phyloP scores from a whole-genome alignment of 1,140 invertebrate genomes.

The Diploscapter pachys region DNA sequence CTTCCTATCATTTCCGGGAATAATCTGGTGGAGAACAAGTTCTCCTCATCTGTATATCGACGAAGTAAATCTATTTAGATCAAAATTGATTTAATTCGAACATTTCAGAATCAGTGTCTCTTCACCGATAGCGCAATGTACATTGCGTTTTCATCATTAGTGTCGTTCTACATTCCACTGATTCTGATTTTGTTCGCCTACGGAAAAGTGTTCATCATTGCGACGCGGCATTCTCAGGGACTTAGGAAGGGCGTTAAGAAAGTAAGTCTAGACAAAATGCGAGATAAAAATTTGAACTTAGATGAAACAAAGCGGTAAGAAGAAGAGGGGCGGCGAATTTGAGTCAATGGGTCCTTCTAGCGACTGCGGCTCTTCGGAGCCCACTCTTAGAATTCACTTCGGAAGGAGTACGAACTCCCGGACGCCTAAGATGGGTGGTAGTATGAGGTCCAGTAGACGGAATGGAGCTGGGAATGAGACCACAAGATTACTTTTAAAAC shows the following conservation, averaged over 20 bases:
- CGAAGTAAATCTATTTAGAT: conserved; percentile 24
- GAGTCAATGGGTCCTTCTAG: conserved; percentile 19
- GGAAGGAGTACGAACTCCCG: conserved; percentile 40
- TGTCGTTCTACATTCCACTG: conserved; percentile 58
- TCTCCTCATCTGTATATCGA: conserved; percentile 56
- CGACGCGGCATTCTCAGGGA: conserved; percentile 54
- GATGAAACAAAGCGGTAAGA: conserved; percentile 38
- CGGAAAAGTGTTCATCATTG: conserved; percentile 56
- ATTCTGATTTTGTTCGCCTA: conserved; percentile 57
- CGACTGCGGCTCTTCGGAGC: conserved; percentile 11
- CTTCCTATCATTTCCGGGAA: conserved; percentile 57
- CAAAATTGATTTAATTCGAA: too few relatives aligned
- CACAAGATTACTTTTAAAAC: conserved; percentile 28
- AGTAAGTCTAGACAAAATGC: conserved; percentile 23
- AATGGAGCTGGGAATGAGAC: conserved; percentile 12
- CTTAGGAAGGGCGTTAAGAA: conserved; percentile 54
- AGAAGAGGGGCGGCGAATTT: conserved; percentile 27
- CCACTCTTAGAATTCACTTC: conserved; percentile 57
- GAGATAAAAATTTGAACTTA: not conserved
- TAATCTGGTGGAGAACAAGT: conserved; percentile 52
- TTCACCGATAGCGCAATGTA: conserved; percentile 55
- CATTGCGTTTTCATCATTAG: conserved; percentile 54
- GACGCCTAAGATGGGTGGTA: conserved; percentile 15
- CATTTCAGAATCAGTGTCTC: conserved; percentile 49
- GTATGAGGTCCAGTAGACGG: too few relatives aligned